phyloP scores from a whole-genome alignment of 1,140 invertebrate genomes.

The Archivesica marissinica region DNA sequence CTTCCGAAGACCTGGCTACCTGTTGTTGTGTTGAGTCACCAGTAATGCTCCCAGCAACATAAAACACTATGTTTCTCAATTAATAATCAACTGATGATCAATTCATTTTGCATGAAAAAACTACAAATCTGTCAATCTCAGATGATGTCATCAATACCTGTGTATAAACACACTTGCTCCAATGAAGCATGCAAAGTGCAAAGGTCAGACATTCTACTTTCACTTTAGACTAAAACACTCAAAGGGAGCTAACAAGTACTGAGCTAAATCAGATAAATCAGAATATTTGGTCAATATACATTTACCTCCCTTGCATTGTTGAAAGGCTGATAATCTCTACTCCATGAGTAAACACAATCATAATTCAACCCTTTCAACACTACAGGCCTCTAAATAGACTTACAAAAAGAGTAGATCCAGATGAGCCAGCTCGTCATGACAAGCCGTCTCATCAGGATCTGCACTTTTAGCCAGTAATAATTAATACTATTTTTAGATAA shows the following conservation, averaged over 20 bases:
- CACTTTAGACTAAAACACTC: neutral
- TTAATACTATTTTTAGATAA: too few species aligned
- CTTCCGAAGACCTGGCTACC: too few species aligned
- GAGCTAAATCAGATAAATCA: too few species aligned
- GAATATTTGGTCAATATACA: neutral
- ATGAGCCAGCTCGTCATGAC: too few species aligned
- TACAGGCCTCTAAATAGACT: neutral
- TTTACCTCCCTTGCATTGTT: slow-evolving; percentile 11
- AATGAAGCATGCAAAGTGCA: slow-evolving; percentile 24
- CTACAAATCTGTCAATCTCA: slow-evolving; percentile 9
- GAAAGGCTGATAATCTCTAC: neutral
- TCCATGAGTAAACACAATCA: neutral
- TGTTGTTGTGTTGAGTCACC: neutral
- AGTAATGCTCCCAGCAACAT: neutral
- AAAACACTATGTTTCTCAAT: neutral
- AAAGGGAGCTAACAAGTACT: slow-evolving; percentile 6
- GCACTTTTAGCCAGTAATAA: too few species aligned
- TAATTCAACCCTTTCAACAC: neutral
- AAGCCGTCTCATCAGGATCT: too few species aligned
- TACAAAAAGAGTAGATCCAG: neutral
- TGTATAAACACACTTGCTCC: slow-evolving; percentile 43
- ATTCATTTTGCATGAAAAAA: neutral
- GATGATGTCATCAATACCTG: slow-evolving; percentile 43
- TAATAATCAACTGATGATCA: neutral
- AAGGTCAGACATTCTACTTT: slow-evolving; percentile 7